phyloP scores from a whole-genome alignment of 2,797 vertebrate species.

The Gymnoscopelus microlampas region DNA sequence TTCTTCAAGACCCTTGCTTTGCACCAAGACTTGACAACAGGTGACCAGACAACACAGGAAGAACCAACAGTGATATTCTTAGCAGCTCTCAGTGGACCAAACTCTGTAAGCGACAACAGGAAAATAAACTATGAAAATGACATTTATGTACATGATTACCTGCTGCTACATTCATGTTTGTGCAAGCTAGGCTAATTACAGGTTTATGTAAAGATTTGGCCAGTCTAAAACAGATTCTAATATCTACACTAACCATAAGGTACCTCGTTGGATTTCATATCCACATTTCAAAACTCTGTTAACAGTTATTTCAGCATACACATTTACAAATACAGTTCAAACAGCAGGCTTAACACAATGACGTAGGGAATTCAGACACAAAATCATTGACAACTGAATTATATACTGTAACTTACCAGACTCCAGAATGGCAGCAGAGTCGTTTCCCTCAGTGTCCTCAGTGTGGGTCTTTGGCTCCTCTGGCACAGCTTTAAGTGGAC shows the following conservation, averaged over 20 bases:
- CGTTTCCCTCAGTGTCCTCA: not conserved
- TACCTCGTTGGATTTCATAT: no score
- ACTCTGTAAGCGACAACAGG: constrained; percentile 37
- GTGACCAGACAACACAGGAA: constrained; percentile 80
- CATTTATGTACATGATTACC: no score
- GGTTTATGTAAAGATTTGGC: not conserved
- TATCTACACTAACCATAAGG: no score
- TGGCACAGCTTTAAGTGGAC: constrained; percentile 41
- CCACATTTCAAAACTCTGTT: not conserved
- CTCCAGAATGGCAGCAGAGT: not conserved
- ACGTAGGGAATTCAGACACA: not conserved
- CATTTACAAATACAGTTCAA: no score
- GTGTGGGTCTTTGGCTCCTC: not conserved
- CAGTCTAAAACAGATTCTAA: not conserved
- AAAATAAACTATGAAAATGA: not conserved
- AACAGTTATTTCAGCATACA: no score
- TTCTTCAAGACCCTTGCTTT: constrained; percentile 79
- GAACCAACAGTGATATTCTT: constrained; percentile 77
- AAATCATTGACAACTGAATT: not conserved
- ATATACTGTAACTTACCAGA: constrained; percentile 48
- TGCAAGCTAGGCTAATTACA: not conserved
- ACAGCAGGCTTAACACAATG: not conserved
- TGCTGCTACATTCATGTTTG: no score
- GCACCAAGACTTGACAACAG: constrained; percentile 73
- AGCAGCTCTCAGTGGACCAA: constrained; percentile 51